Evolutionary conservation across 1,140 invertebrate genomes (phyloP), one percentile per base, ranked within the genome.

Genomic region (Eueides isabella): DNA sequence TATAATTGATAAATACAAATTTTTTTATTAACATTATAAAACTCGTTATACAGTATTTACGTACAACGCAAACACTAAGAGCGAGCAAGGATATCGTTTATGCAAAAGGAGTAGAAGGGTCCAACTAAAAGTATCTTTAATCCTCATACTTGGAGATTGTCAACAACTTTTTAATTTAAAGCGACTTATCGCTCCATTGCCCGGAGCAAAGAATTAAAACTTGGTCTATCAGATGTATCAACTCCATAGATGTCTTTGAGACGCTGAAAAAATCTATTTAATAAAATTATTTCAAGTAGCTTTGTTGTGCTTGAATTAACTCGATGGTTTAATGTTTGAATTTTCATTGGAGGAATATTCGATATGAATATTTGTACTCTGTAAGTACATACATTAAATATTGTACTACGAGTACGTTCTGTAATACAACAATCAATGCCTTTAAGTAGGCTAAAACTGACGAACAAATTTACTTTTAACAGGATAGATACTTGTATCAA

Each of bases 161-260:
- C 80, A 75, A 83, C 77, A 79, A 85, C 74, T 70, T 87, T 84
- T 87, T 87, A 87, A 85, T 87, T 87, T 87, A 85, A 87, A 87
- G 81, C 82, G 85, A 87, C 85, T 87, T 87, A 85, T 81, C 79
- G 81, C 75, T 72, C 80, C 79, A 71, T 67, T 71, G 74, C 74
- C 69, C 55, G 31, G 31, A 71, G 74, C 68, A 62, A 71, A 71
- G 74, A 71, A 75, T 75, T 71, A 75, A 71, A 75, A 75, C 74
- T 75, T 75, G 31, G 64, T 67, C 74, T 44, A 71, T 75, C 68
- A 67, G 64, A 70, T 65, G 64, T 71, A 71, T 71, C 68, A 67
- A 67, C 68, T 75, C 44, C 14, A 35, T 74, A 55, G 66, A 65
- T 65, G 65, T 26, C 48, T 66, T 66, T 19, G 29, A 31, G 66